Base-by-base conservation (phyloP, 1,140 invertebrate genomes). In the Prorops nasuta region DNA sequence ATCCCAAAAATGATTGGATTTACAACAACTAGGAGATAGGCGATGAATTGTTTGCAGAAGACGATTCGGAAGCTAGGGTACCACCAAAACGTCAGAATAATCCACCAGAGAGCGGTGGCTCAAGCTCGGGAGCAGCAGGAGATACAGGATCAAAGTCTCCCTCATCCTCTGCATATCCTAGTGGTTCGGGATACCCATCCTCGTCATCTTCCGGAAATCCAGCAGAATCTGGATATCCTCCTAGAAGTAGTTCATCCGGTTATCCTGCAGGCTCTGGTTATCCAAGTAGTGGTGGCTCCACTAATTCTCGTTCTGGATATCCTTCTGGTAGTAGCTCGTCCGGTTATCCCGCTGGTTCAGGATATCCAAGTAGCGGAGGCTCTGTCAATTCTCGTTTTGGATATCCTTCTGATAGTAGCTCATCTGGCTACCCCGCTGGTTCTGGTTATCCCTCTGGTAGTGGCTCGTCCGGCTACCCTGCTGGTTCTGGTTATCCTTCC, bases 31-130 rank as follows among this genome's bases (percentile, higher is more conserved):
- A 51, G 53, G 50, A 59, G 53, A 60, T 47, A 67, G 66, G 58
- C 54, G 20, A 51, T 49, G 59, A 68, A 62, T 63, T 77, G 61
- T 74, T 74, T 65, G 42, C 72, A 76, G 74, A 74, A 9, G 42
- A 59, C 48, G 58, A 54, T 17, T 59, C 37, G 0, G 63, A 65
- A 12, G 42, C 42, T 32, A 56, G 42, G 57, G 61, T 14, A 41
- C 3, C 53, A 17, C 10, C 32, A 19, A 49, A 45, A 45, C 49
- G 54, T 12, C 58, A 61, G 15, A 59, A 20, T 18, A 16, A 18
- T 10, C 37, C 1, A 7, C 17, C 21, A n/a, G 3, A 40, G 32
- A 0, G 16, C 19, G n/a, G 32, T 20, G 20, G 28, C 7, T 17
- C 12, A 14, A 18, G 9, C 14, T 37, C 38, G 38, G 24, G 16